Percentiles rank a stretch among this genome's conserved stretches.
Conservation (phyloP, 2,797 vertebrate genomes). For the Melanotaenia pygmaea region DNA sequence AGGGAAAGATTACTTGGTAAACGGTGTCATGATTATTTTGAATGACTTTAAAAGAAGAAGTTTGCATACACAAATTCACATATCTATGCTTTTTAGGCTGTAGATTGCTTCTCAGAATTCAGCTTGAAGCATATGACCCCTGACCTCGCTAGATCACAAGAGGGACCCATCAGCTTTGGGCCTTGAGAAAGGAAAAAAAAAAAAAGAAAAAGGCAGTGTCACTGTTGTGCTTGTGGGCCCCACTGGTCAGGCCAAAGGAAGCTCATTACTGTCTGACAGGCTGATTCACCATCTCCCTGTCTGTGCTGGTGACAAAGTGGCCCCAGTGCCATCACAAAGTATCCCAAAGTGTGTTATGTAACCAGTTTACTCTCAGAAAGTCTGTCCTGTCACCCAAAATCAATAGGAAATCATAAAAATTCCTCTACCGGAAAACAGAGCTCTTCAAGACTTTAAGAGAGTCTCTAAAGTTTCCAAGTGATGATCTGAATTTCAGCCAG, state of each 20-base stretch:
- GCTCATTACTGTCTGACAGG: conserved; percentile 56
- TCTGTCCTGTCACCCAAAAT: conserved; percentile 34
- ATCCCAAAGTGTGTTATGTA: conserved; percentile 48
- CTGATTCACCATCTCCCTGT: conserved; percentile 57
- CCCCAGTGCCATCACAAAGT: conserved; percentile 46
- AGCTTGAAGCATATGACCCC: conserved; percentile 47
- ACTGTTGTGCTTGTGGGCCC: conserved; percentile 50
- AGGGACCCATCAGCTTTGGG: conserved; percentile 17
- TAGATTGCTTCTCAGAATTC: conserved; percentile 41
- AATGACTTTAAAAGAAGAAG: conserved; percentile 25
- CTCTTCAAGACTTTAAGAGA: neutral
- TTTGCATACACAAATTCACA: conserved; percentile 18
- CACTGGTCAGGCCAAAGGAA: conserved; percentile 31
- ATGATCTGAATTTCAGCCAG: neutral
- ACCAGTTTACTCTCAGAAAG: conserved; percentile 39
- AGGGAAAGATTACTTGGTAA: neutral
- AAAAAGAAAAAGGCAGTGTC: conserved; percentile 36
- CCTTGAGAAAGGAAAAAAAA: neutral
- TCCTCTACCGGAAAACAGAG: conserved; percentile 1
- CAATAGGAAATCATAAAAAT: conserved; percentile 28
- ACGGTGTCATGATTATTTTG: neutral
- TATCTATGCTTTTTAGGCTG: conserved; percentile 8
- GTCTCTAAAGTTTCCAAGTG: neutral
- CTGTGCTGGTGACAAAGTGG: conserved; percentile 50
- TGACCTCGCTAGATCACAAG: conserved; percentile 39